phyloP scores from a whole-genome alignment of 2,888 invertebrate species.

The Limenitis camilla region DNA sequence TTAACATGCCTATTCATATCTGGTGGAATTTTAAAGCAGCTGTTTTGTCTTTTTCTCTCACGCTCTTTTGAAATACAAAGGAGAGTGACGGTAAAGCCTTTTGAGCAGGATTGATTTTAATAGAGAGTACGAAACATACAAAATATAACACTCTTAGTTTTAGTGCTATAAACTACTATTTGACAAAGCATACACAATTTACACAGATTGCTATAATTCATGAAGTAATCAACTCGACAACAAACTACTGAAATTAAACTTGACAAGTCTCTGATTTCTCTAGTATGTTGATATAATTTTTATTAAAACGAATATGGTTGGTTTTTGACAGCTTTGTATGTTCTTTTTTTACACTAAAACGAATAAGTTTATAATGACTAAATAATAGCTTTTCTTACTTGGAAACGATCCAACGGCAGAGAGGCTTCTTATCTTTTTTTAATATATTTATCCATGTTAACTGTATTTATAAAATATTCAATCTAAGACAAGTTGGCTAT shows the following conservation, averaged over 20 bases:
- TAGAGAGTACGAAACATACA: conserved; percentile 4
- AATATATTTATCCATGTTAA: no score
- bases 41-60: conserved; percentile 18
- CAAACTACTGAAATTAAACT: conserved; percentile 14
- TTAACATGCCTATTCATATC: conserved; percentile 17
- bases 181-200: conserved; percentile 15
- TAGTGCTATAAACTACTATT: neutral
- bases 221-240: conserved; percentile 18
- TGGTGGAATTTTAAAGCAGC: conserved; percentile 17
- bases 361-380: no score
- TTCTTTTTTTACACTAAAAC: no score
- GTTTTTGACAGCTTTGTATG: no score
- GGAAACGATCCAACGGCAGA: no score
- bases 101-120: conserved; percentile 23
- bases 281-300: conserved; percentile 4
- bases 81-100: conserved; percentile 19
- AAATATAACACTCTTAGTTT: no score
- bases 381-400: no score
- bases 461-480: no score
- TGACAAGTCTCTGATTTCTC: conserved; percentile 7
- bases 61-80: conserved; percentile 21
- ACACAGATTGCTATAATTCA: conserved; percentile 19
- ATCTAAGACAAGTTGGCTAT: no score
- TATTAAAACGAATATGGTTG: neutral
- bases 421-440: no score